Evolutionary conservation across 2,797 vertebrate species (phyloP), one percentile per base, ranked within the genome.

Genomic region (Malacoctenus gilli): DNA sequence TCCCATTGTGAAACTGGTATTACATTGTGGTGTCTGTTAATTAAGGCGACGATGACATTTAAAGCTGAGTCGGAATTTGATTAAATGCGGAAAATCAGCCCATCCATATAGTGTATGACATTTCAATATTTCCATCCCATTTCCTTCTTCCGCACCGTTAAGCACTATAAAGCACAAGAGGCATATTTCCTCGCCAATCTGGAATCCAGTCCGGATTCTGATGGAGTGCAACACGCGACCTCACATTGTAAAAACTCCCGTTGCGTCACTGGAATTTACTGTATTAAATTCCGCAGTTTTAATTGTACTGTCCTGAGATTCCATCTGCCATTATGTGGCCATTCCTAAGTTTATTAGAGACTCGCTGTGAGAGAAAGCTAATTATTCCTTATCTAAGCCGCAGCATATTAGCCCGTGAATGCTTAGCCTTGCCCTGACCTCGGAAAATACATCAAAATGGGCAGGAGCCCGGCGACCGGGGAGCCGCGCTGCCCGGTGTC

Each of bases 41-140:
- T 87, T 70, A 86, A 88, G 72, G 72, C 78, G 75, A 75, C 69
- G 60, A 69, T 87, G 85, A 83, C 86, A 87, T 89, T 88, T 88
- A 79, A 84, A 80, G 72, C 53, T 1, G 63, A 57, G 52, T 67
- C 55, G 75, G 64, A 76, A 83, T 84, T 79, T 75, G 78, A 85
- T 84, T 83, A 83, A 75, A 84, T 64, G 74, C 10, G 20, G 70
- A 60, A 77, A 79, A 83, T 73, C 72, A 65, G 79, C 68, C 68
- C 68, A 70, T 86, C 80, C 85, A 80, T 78, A 84, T 70, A 81
- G 57, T 51, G 49, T 53, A 62, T 84, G 87, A 80, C 86, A 86
- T 87, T 86, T 87, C 55, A 75, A 69, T 66, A 69, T 83, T 84
- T 87, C 80, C 83, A 73, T 75, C 59, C 76, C 72, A 84, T 86